phyloP scores from a whole-genome alignment of 2,797 vertebrate genomes.

The Hybognathus amarus region DNA sequence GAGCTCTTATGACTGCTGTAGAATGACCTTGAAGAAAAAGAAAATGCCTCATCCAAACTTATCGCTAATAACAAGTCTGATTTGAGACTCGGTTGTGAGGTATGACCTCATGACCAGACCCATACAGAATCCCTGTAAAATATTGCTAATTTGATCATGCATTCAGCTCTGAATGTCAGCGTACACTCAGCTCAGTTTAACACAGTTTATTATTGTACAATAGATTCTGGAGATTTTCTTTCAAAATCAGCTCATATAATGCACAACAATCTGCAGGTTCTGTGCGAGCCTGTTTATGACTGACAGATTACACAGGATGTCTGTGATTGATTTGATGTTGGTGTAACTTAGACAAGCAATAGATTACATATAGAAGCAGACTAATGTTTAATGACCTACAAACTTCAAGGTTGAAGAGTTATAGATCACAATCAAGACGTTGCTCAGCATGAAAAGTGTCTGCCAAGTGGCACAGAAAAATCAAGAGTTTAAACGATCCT shows the following conservation, averaged over 20 bases:
- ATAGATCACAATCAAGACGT: not conserved
- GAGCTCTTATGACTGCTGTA: not conserved
- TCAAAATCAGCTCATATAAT: not conserved
- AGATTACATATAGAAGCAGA: not conserved
- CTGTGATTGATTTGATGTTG: slow-evolving; percentile 27
- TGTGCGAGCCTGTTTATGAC: not conserved
- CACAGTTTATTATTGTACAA: not conserved
- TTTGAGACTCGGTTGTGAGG: not conserved
- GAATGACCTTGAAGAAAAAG: slow-evolving; percentile 20
- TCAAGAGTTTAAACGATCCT: slow-evolving; percentile 30
- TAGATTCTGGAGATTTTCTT: not conserved
- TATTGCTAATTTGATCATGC: not conserved
- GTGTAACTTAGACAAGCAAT: slow-evolving; percentile 7
- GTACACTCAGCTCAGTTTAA: not conserved
- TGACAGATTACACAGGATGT: not conserved
- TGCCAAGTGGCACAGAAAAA: slow-evolving; percentile 49
- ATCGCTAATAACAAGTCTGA: not conserved
- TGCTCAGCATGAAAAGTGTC: not conserved
- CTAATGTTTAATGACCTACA: not conserved
- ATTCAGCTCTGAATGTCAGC: not conserved
- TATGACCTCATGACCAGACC: not conserved
- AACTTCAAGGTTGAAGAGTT: slow-evolving; percentile 2
- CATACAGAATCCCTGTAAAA: not conserved
- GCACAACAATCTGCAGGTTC: not conserved
- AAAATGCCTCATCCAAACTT: not conserved